phyloP scores from a whole-genome alignment of 2,797 vertebrate species.

The Acanthornis magna region DNA sequence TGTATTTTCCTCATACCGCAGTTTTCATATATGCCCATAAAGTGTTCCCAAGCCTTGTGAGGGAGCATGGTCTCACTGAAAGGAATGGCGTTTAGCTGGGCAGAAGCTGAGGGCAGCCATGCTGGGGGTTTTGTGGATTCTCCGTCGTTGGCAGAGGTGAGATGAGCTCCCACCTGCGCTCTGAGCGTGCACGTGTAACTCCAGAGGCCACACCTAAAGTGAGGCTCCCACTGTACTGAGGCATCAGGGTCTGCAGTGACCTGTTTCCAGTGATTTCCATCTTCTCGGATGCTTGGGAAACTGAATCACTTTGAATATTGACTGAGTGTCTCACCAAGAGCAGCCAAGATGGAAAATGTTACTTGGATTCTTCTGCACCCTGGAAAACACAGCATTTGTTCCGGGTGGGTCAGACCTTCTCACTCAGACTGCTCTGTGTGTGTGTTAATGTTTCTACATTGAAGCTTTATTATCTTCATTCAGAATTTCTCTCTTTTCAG shows the following conservation, averaged over 20 bases:
- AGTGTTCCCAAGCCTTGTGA: neutral
- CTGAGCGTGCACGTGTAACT: neutral
- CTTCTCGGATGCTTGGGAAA: neutral
- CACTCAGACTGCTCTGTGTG: neutral
- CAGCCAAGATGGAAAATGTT: constrained; percentile 18
- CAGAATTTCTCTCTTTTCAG: neutral
- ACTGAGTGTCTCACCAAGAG: neutral
- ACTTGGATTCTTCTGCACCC: neutral
- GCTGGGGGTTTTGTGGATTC: neutral
- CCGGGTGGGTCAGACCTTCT: neutral
- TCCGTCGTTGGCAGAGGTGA: neutral
- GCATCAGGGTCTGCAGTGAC: neutral
- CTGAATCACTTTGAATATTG: neutral
- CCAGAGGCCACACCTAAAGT: neutral
- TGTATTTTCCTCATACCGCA: neutral
- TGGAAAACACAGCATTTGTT: neutral
- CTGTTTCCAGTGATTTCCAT: neutral
- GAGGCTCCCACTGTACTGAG: neutral
- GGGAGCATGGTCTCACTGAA: neutral
- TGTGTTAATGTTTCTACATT: neutral
- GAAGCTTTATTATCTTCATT: neutral
- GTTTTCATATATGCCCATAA: neutral
- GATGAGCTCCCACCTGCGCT: neutral
- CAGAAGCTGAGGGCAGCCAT: neutral
- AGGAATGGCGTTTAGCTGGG: neutral